Percentiles rank a stretch among this genome's conserved stretches.
These are phyloP conservation scores for Microtus richardsoni DNA, from an alignment of 2,113 vertebrate species.

Conservation along the genomic window DNA sequence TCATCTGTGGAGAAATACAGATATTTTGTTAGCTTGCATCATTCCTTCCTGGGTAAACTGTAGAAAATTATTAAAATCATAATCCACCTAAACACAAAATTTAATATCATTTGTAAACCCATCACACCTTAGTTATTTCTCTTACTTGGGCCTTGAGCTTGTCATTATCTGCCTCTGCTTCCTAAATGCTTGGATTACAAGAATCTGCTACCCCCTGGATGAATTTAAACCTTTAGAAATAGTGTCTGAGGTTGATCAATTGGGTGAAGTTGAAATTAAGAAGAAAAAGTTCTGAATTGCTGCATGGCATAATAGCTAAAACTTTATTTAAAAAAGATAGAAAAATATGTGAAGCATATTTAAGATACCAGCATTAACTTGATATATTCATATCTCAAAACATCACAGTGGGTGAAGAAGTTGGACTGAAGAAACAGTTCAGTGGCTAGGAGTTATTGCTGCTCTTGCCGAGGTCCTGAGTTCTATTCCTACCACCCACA, in stretches of 20 bases:
- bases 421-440: neutral
- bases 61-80: neutral
- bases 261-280: neutral
- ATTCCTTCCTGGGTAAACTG: neutral
- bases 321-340: neutral
- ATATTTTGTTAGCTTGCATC: neutral
- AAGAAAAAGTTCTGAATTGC: neutral
- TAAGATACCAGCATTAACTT: neutral
- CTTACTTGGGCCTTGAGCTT: neutral
- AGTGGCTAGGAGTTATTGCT: neutral
- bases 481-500: neutral
- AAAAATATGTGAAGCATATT: neutral
- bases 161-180: neutral
- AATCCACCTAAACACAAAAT: neutral
- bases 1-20: constrained; percentile 78
- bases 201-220: neutral
- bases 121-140: neutral
- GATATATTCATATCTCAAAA: neutral
- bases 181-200: neutral
- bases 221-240: constrained; percentile 7
- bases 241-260: neutral
- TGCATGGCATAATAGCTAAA: neutral
- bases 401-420: neutral
- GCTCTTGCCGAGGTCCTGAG: neutral
- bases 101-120: neutral